Base-by-base conservation (phyloP, 2,888 invertebrate species). In the Argynnis bischoffii region DNA sequence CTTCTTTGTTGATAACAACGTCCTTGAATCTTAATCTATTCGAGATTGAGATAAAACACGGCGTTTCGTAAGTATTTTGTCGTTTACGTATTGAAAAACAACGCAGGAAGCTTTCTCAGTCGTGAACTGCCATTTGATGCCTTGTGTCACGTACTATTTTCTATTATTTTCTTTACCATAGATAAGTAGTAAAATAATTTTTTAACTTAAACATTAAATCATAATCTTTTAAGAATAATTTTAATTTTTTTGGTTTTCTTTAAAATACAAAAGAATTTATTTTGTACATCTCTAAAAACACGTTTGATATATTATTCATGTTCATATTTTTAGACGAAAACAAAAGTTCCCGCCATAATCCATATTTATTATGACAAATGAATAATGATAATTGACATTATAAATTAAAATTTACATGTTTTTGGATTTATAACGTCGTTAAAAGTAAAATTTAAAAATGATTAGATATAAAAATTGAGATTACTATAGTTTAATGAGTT, bases 1-100 rank as follows among this genome's bases (percentile, higher is more conserved):
- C 50, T 70, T 63, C 61, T 50, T 55, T 55, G 46, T 66, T 47
- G 15, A 31, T 55, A 61, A 46, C n/a, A 48, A 2, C 15, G n/a
- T 47, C 63, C 46, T 54, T 64, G 60, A 68, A 11, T 31, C 14
- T 41, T 55, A 48, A 55, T 50, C 26, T 51, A n/a, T 6, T 35
- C 11, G 35, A 31, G 2, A 61, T 61, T 53, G n/a, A 48, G 59
- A 60, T 60, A 50, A 60, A 31, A 48, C 31, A 13, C 15, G 2
- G 2, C 6, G 0, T 48, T 31, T 31, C 31, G 16, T 55, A 13
- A 41, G n/a, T 55, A 46, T 41, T 56, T 46, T n/a, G 3, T 0
- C 0, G n/a, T 5, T 48, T 60, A 11, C 13, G 26, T 61, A 18
- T 21, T 35, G 35, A 61, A 16, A 15, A 15, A 21, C 50, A 16